Evolutionary conservation across 2,113 vertebrate species (phyloP), one percentile per base, ranked within the genome.

Genomic region (Archocentrus centrarchus): DNA sequence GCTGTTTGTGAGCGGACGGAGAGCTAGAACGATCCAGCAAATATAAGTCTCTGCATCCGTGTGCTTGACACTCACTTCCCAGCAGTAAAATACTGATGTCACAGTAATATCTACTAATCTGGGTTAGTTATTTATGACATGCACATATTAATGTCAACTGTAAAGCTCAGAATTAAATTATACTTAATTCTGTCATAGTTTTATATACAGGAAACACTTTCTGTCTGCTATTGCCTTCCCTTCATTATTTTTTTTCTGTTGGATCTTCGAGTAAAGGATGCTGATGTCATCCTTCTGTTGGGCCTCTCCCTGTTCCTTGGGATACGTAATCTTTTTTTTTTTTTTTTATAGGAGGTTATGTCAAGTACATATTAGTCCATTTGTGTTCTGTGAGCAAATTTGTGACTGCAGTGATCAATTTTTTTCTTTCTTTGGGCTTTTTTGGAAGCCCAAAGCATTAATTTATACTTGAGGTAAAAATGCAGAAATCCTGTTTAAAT

Each of bases 1-100:
- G 30, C 37, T 86, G 62, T 81, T 79, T 64, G 15, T 61, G 81
- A 86, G 18, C 37, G 37, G 80, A 64, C 57, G 39, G 47, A 39
- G 47, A 5, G 20, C 64, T 57, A 20, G 30, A 75, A 68, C 39
- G 17, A 63, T 59, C 50, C 22, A 39, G 8, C 27, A 63, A 78
- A 18, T 85, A 11, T 24, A 63, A 70, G 39, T 44, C 22, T 53
- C 50, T 24, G 44, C 55, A 22, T 55, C 59, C 9, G 15, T 61
- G 59, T 68, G 60, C 55, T 37, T 60, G 53, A 58, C 24, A 30
- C 63, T 53, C 41, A 24, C 39, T 47, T 1, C 20, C 50, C 15
- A 24, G 22, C 35, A 60, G 64, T 62, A 60, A 37, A 7, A 37
- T 41, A n/a, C 3, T 47, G 76, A 86, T 32, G 57, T 86, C 63